Base-by-base conservation (phyloP, 2,113 vertebrate genomes). In the Macrotis lagotis region DNA sequence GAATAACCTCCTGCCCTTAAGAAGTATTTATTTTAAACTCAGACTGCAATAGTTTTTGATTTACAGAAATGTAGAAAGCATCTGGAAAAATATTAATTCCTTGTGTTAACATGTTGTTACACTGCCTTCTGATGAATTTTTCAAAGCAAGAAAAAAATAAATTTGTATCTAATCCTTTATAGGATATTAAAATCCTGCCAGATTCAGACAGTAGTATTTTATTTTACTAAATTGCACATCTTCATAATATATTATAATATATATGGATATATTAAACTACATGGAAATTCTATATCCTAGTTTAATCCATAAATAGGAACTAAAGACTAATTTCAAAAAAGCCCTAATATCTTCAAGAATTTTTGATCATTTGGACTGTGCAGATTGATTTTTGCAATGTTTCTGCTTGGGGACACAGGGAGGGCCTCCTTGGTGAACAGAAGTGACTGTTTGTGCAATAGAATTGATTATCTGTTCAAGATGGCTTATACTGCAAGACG, bases 391-490 rank as follows among this genome's bases (percentile, higher is more conserved):
- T 96, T 97, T 50, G 94, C 95, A 91, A 94, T 92, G 92, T 92
- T 94, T 95, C 90, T 96, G 9, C 48, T 95, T 92, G 47, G 3
- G 31, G 31, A 98, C 93, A 88, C 0, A 94, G 55, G 88, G 53
- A 89, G 4, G 49, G 92, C 31, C 91, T 96, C 90, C 49, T 50
- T 47, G 50, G 83, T 55, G 93, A 96, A 96, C 96, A 51, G 0
- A 50, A 96, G 94, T 96, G 44, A 49, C 96, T 97, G 95, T 94
- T 83, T 92, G 88, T 94, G 96, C 66, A 96, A 91, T 44, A 47
- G 94, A 97, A 98, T 48, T 95, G 97, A 98, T 97, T 97, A 92
- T 91, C 93, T 96, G 92, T 97, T 98, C 96, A 96, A 91, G 94
- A 94, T 95, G 94, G 96, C 95, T 98, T 96, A 97, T 90, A 90